A percentile compares a stretch with the other conserved stretches of the same genome.
phyloP scores from a whole-genome alignment of 2,797 vertebrate species.

The Numenius phaeopus region DNA sequence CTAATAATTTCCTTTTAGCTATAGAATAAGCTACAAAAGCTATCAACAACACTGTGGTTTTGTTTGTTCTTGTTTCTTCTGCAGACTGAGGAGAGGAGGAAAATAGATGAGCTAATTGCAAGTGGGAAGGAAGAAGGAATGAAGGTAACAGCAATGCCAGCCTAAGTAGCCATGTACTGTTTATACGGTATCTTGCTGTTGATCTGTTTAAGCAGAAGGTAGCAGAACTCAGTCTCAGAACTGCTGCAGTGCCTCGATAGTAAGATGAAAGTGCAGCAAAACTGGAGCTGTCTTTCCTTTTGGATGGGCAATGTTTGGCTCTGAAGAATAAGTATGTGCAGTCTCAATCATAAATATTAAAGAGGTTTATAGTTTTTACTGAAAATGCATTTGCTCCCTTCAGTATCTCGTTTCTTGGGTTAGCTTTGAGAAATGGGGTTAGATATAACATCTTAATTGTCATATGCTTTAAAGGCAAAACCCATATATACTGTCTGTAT shows the following conservation, averaged over 20 bases:
- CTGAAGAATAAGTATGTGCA: neutral
- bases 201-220: neutral
- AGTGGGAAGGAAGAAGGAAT: slow-evolving; percentile 95
- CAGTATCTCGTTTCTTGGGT: neutral
- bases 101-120: slow-evolving; percentile 90
- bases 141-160: slow-evolving; percentile 84
- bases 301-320: neutral
- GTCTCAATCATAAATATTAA: neutral
- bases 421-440: neutral
- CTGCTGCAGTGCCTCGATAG: neutral
- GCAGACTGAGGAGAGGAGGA: slow-evolving; percentile 92
- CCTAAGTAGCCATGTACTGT: neutral
- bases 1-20: neutral
- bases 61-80: slow-evolving; percentile 27
- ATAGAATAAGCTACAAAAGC: neutral
- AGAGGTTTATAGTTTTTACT: neutral
- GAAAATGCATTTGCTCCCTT: neutral
- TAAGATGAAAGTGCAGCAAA: neutral
- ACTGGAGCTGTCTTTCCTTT: neutral
- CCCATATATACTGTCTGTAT: neutral
- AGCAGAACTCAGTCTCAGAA: neutral
- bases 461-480: neutral
- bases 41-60: neutral
- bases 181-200: neutral
- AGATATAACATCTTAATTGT: neutral